Base-by-base conservation (phyloP, 2,113 vertebrate genomes). In the Gnathochromis pfefferi region DNA sequence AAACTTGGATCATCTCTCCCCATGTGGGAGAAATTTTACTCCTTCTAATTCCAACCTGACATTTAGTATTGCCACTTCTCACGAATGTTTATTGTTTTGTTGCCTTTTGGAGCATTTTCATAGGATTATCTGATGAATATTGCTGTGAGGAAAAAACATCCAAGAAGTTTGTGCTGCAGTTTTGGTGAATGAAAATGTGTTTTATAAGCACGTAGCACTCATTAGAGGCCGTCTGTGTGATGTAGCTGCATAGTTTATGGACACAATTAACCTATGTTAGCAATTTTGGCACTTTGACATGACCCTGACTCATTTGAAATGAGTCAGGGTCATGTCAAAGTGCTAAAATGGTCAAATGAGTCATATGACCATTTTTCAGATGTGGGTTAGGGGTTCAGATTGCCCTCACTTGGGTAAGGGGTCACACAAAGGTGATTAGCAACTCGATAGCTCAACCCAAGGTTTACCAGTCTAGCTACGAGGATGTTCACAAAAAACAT, bases 131-230 rank as follows among this genome's bases (percentile, higher is more conserved):
- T 45, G 68, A 73, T 45, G 1, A 73, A 47, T 75, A 19, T 45
- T 73, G 13, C 40, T 45, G 13, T 45, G 68, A 45, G 38, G 9
- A 73, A 17, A 73, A 40, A 17, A 7, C 13, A 75, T 28, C 14
- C 40, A 75, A 47, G 68, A 73, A 0, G 14, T 26, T 73, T 73
- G 9, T 73, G 14, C 14, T 28, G 23, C 40, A 28, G 40, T 47
- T 75, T 47, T 75, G 23, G 21, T 47, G 68, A 47, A 14, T 75
- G 1, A 47, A 75, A 75, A 68, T 68, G 63, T 68, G 33, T 68
- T 68, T 40, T 4, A 23, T 40, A 70, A 0, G 1, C 35, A 42
- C 0, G 13, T 42, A 23, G 35, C 35, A 42, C n/a, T 65, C 60
- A 3, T 12, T n/a, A 65, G 60, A 65, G 17, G 0, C 60, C 7